Percentiles rank a stretch among this genome's conserved stretches.
Conservation (phyloP, 2,888 invertebrate genomes). For the Hipparchia sbordonii region DNA sequence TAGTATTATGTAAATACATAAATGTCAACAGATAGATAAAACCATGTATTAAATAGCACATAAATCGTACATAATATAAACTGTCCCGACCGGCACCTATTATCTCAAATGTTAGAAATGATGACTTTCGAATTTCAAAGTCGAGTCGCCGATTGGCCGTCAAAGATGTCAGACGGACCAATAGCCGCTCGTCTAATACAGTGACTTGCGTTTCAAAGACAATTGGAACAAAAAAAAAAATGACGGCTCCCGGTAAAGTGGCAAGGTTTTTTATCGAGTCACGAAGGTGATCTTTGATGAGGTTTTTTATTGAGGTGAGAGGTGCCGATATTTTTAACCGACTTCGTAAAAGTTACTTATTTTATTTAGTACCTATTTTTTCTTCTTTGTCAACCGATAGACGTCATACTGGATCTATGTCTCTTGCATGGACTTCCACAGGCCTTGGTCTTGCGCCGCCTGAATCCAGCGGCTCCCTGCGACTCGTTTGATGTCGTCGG, state of each 20-base stretch:
- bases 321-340: constrained; percentile 9
- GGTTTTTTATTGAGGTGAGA: constrained; percentile 21
- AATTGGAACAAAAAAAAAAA: constrained; percentile 66
- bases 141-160: constrained; percentile 77
- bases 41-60: not conserved
- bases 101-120: constrained; percentile 74
- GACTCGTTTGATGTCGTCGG: too few species aligned
- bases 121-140: constrained; percentile 77
- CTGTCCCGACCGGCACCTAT: constrained; percentile 55
- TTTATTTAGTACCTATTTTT: too few species aligned
- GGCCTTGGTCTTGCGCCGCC: too few species aligned
- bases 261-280: constrained; percentile 59
- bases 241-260: constrained; percentile 78
- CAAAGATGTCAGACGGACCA: constrained; percentile 73
- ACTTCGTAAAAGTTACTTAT: not conserved
- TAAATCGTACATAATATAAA: constrained; percentile 40
- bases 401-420: too few species aligned
- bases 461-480: too few species aligned
- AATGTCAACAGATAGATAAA: not conserved
- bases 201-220: constrained; percentile 75
- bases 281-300: constrained; percentile 28
- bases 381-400: too few species aligned
- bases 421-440: too few species aligned
- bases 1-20: not conserved
- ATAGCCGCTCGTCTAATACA: constrained; percentile 78